phyloP scores from a whole-genome alignment of 1,140 invertebrate genomes.

The Conus ventricosus region DNA sequence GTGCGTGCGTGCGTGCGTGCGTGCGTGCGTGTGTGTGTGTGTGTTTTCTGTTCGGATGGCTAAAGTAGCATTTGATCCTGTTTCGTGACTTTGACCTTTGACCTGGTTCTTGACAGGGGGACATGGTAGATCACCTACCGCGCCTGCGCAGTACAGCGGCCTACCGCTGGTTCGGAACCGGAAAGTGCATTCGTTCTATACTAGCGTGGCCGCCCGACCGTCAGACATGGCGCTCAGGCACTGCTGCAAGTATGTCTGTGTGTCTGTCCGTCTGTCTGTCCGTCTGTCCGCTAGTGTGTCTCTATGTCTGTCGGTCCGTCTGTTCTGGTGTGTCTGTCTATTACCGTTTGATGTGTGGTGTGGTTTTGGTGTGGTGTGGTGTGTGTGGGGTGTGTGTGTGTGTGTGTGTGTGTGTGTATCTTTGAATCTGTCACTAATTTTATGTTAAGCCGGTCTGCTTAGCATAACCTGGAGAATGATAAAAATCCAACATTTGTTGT shows the following conservation, averaged over 20 bases:
- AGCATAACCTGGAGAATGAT: too few species aligned
- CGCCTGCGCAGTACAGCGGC: slow-evolving; percentile 78
- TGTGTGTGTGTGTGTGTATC: too few species aligned
- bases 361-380: too few species aligned
- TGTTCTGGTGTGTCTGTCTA: not conserved
- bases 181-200: slow-evolving; percentile 93
- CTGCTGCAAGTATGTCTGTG: slow-evolving; percentile 75
- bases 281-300: not conserved
- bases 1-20: too few species aligned
- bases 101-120: slow-evolving; percentile 51
- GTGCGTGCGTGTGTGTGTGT: too few species aligned
- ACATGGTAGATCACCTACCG: slow-evolving; percentile 57
- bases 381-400: too few species aligned
- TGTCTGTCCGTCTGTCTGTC: not conserved
- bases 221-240: slow-evolving; percentile 87
- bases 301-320: not conserved
- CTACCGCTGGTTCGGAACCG: slow-evolving; percentile 85
- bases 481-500: too few species aligned
- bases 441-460: too few species aligned
- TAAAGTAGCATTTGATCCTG: not conserved
- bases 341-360: too few species aligned
- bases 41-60: too few species aligned
- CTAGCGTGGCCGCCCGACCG: slow-evolving; percentile 85
- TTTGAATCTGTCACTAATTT: too few species aligned
- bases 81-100: not conserved